Conservation (phyloP, 1,140 invertebrate species). For the Cotesia chilonis region DNA sequence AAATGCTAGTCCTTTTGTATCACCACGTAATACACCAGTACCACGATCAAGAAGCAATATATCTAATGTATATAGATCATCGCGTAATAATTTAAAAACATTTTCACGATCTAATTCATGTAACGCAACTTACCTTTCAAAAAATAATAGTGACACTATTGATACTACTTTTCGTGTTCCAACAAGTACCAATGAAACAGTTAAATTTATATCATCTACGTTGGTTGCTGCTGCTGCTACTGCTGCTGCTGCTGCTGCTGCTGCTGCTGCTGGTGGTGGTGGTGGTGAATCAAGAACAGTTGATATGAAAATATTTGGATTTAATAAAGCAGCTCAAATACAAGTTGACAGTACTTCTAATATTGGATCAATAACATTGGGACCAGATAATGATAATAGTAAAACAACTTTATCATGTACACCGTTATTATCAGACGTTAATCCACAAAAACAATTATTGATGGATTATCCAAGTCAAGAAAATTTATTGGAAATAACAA, state of each 20-base stretch:
- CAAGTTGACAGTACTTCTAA: conserved; percentile 42
- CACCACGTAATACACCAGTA: conserved; percentile 80
- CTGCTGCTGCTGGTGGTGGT: no score
- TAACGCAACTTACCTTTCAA: conserved; percentile 54
- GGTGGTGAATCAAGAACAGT: conserved; percentile 8
- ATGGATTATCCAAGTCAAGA: conserved; percentile 64
- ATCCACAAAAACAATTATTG: conserved; percentile 59
- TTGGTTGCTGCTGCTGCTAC: conserved; percentile 33
- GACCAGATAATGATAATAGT: conserved; percentile 32
- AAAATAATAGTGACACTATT: conserved; percentile 44
- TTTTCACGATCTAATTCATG: conserved; percentile 60
- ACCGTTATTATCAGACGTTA: conserved; percentile 51
- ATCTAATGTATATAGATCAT: conserved; percentile 47
- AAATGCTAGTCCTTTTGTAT: conserved; percentile 83
- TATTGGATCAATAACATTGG: conserved; percentile 40
- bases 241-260: no score
- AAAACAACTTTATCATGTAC: conserved; percentile 37
- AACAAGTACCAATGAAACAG: conserved; percentile 51
- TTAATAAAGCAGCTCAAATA: conserved; percentile 49
- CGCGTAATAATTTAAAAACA: conserved; percentile 47
- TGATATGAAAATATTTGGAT: conserved; percentile 24
- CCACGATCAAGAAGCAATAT: conserved; percentile 66
- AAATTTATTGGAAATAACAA: conserved; percentile 53
- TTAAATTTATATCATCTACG: conserved; percentile 43
- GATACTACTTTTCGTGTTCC: conserved; percentile 55